A percentile compares a stretch with the other conserved stretches of the same genome.
These are phyloP conservation scores for Echinops telfairi DNA, from an alignment of 2,113 vertebrate species.

Conservation along the genomic window DNA sequence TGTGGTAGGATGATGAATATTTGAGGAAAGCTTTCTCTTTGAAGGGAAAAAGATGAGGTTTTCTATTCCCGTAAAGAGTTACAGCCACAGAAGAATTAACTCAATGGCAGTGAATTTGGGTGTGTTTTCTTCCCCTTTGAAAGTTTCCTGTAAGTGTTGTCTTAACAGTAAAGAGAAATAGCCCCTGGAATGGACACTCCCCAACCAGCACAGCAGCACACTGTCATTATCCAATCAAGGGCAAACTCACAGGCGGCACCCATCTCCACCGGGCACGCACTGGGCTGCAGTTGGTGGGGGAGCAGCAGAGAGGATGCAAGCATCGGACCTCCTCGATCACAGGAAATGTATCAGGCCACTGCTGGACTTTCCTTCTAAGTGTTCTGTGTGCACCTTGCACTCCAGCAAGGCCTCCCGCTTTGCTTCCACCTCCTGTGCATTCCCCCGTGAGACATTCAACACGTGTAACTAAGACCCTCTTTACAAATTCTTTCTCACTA, in stretches of 20 bases:
- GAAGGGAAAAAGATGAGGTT: neutral
- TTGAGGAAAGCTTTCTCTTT: constrained; percentile 34
- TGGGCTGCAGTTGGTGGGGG: neutral
- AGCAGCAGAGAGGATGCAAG: neutral
- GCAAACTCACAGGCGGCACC: neutral
- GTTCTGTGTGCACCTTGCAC: neutral
- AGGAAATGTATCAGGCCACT: neutral
- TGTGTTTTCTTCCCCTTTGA: neutral
- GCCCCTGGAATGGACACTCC: neutral
- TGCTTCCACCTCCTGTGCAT: neutral
- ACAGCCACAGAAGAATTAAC: too few relatives aligned
- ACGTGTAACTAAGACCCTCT: neutral
- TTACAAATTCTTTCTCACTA: neutral
- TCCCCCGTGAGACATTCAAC: neutral
- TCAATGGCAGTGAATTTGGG: too few relatives aligned
- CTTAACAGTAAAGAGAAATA: constrained; percentile 16
- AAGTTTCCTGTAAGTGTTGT: constrained; percentile 52
- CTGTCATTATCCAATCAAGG: neutral
- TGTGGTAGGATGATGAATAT: neutral
- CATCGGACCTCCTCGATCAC: neutral
- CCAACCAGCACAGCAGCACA: neutral
- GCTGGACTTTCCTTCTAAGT: neutral
- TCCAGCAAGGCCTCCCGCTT: neutral
- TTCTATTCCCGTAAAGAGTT: too few relatives aligned
- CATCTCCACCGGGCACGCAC: neutral